Evolutionary conservation across 1,140 invertebrate genomes (phyloP).

Genomic region (Saccostrea cuccullata): DNA sequence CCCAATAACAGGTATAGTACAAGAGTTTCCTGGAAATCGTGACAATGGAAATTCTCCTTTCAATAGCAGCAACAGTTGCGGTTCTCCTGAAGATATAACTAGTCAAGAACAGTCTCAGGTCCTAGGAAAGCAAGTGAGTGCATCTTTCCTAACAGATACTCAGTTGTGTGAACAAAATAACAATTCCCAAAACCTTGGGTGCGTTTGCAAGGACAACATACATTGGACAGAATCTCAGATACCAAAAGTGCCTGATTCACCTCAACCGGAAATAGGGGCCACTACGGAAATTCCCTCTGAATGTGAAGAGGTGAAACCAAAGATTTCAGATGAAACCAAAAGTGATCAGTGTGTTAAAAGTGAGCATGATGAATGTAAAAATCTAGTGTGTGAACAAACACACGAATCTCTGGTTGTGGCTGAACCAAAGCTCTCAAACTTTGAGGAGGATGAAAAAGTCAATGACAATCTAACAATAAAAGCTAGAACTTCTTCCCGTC

Average conservation of each 20-base stretch:
- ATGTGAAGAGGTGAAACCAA: background rate
- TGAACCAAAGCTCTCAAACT: background rate
- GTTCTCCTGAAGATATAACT: slow-evolving; percentile 51
- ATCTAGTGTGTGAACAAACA: background rate
- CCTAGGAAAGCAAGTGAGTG: background rate
- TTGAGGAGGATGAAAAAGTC: background rate
- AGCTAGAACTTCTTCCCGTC: background rate
- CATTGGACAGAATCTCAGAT: slow-evolving; percentile 1
- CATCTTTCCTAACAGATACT: slow-evolving; percentile 9
- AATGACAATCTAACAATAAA: background rate
- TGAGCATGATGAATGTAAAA: background rate
- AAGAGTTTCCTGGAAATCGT: slow-evolving; percentile 51
- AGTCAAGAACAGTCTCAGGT: slow-evolving; percentile 13
- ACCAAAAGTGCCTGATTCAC: background rate
- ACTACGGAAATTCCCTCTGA: background rate
- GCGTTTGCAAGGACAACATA: background rate
- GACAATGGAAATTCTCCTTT: slow-evolving; percentile 58
- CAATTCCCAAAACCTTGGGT: slow-evolving; percentile 27
- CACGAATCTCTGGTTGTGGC: background rate
- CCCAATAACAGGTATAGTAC: slow-evolving; percentile 52
- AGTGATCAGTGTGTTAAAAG: background rate
- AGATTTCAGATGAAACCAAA: background rate
- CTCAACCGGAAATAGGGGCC: background rate
- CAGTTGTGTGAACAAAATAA: slow-evolving; percentile 27
- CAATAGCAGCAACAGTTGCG: slow-evolving; percentile 57